Base-by-base conservation (phyloP, 2,113 vertebrate genomes). In the Gasterosteus nipponicus region DNA sequence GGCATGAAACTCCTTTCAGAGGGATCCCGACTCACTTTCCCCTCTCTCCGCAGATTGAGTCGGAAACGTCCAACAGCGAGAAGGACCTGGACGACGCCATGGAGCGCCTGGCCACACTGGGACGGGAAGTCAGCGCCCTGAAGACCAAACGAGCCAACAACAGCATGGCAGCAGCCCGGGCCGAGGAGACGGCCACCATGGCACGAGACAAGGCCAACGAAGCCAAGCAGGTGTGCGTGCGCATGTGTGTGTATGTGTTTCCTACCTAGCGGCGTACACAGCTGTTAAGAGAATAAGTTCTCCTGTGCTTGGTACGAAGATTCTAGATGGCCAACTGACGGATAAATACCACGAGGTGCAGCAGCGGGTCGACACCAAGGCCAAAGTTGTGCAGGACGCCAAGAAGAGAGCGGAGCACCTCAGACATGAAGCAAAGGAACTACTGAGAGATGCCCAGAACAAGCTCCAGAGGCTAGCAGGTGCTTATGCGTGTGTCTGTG, bases 121-220 rank as follows among this genome's bases (percentile, higher is more conserved):
- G 96, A 6, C 83, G 76, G 53, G 94, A 98, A 70, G 94, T 96
- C 0, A 95, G 94, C 0, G 87, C 86, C 16, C 92, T 99, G 76
- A 98, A 98, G 86, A 93, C 96, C 85, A 97, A 98, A 85, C 91
- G 95, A 0, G 97, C 96, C 67, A 97, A 94, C 81, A 99, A 98
- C 87, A 97, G 94, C 89, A 91, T 99, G 93, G 95, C 94, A 1
- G 96, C 96, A 0, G 95, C 96, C 0, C 94, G 95, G 0, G 97
- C 97, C 0, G 96, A 96, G 58, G 96, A 98, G 65, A 96, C 95
- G 0, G 97, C 97, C 15, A 92, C 90, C 19, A 92, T 82, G n/a
- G 97, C 98, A 0, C 93, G 93, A 64, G 94, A 95, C 73, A 96
- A 97, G 47, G 97, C 98, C 0, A 86, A 91, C 0, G 97, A 98